Evolutionary conservation across 1,140 invertebrate species (phyloP), one percentile per base, ranked within the genome.

Genomic region (Caerostris darwini): DNA sequence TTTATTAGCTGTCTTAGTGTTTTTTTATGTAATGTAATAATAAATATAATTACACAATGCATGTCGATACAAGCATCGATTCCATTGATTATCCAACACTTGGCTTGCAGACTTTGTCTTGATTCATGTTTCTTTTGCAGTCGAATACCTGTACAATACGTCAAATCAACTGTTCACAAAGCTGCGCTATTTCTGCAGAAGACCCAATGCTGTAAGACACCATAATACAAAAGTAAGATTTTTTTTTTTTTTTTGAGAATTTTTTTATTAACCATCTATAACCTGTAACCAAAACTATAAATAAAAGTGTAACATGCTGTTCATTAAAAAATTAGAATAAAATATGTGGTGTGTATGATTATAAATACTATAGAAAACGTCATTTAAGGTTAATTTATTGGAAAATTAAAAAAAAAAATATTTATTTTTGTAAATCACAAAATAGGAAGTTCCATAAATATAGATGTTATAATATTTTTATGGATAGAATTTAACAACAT

Each of bases 91-190:
- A 59, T 59, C 58, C 56, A 34, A 2, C n/a, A 8, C 5, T 19
- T 58, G 4, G 4, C 4, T 8, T 85, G 3, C 4, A 57, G 7
- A 64, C 53, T 88, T 10, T 64, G 64, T 64, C 7, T 34, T 86
- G 54, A 61, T 92, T 53, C 58, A 17, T 19, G 67, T 17, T 57
- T 56, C 34, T 10, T 61, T 86, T 86, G 90, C 67, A 96, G 96
- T 96, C 59, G 95, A 96, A 71, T 97, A 97, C 95, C 95, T 97
- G 0, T 98, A 97, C 95, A 96, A 97, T 71, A 97, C 97, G 87
- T 95, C 96, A 67, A 95, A 96, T 82, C 96, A 97, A 85, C 95
- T 97, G 4, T 96, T 96, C 53, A 96, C 96, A 95, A 97, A 95
- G 95, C 95, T 97, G 5, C 96, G 96, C 89, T 95, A 96, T 77